phyloP scores from a whole-genome alignment of 2,113 vertebrate species.

The Etia nguti region DNA sequence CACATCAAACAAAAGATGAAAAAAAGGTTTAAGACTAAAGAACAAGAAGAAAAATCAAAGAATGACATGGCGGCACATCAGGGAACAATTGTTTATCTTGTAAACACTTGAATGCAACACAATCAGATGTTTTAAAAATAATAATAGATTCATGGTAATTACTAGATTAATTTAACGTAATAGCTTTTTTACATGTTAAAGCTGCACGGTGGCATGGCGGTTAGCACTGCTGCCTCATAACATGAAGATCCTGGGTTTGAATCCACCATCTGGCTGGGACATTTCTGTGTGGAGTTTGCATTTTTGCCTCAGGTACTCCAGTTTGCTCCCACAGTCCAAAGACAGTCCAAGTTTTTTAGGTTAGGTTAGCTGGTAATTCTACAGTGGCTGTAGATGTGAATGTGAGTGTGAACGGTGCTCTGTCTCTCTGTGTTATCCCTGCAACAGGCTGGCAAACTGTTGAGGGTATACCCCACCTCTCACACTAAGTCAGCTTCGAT shows the following conservation, averaged over 20 bases:
- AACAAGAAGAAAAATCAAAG: background rate
- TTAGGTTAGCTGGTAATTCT: background rate
- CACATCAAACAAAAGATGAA: background rate
- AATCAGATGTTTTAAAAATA: background rate
- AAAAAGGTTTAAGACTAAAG: background rate
- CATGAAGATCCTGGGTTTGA: background rate
- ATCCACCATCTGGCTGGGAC: background rate
- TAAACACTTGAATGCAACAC: background rate
- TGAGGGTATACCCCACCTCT: background rate
- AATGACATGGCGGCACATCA: background rate
- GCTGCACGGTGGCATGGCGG: background rate
- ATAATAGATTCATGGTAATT: background rate
- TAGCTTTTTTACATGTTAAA: background rate
- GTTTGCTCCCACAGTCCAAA: background rate
- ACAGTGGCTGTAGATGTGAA: background rate
- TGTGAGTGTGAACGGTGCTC: background rate
- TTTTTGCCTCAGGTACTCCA: background rate
- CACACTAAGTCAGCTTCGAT: accelerated
- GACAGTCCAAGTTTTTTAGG: background rate
- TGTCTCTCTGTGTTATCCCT: background rate
- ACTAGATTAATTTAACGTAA: background rate
- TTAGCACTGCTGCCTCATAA: background rate
- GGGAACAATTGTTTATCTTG: background rate
- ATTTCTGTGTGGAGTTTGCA: background rate
- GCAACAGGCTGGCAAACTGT: background rate